These are phyloP conservation scores for Eunapius fragilis DNA, from an alignment of 37 sponge, comb jelly and placozoan species.

Conservation along the genomic window DNA sequence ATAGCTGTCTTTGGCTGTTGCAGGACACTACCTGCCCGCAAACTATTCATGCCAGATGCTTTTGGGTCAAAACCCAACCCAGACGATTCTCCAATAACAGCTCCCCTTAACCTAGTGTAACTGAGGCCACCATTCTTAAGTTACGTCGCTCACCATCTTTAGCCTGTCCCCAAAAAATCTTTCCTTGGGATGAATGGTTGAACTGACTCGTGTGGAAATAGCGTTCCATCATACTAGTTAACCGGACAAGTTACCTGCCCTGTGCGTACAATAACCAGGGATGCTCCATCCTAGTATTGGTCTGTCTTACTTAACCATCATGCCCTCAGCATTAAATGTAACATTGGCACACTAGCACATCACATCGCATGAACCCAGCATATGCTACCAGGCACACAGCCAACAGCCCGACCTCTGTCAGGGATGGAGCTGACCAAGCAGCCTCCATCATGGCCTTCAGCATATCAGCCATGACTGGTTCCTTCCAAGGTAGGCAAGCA, in stretches of 20 bases:
- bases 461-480: not conserved
- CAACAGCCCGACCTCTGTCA: not conserved
- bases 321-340: not conserved
- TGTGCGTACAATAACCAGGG: not conserved
- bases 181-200: not conserved
- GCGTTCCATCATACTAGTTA: not conserved
- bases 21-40: slow-evolving; percentile 1
- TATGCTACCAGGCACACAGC: slow-evolving; percentile 6
- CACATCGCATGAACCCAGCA: not conserved
- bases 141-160: not conserved
- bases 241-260: not conserved
- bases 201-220: not conserved
- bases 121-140: not conserved
- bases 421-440: too few relatives aligned
- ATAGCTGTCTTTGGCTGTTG: too few relatives aligned
- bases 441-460: too few relatives aligned
- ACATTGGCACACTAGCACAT: not conserved
- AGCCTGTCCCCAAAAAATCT: not conserved
- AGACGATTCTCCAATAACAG: not conserved
- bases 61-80: not conserved
- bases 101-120: slow-evolving; percentile 11
- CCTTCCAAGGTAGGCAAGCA: too few relatives aligned
- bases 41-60: not conserved
- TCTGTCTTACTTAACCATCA: slow-evolving; percentile 14
- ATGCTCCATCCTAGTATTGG: not conserved